phyloP scores from a whole-genome alignment of 1,140 invertebrate species.

The Drosophila jambulina region DNA sequence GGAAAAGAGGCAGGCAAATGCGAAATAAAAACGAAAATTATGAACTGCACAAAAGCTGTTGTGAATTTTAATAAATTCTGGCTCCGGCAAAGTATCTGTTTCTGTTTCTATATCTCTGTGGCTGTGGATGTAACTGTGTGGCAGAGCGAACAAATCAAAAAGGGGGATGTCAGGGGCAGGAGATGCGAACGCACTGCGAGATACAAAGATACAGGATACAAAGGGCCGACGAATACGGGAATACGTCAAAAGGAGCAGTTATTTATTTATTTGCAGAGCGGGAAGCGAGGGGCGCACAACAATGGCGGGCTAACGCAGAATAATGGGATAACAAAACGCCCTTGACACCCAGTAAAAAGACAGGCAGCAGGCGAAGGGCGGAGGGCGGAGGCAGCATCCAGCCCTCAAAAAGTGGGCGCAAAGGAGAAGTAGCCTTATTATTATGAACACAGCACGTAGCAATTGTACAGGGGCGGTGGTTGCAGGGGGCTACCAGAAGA shows the following conservation, averaged over 20 bases:
- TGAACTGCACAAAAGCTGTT: constrained; percentile 84
- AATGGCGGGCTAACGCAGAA: constrained; percentile 82
- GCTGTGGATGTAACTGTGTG: constrained; percentile 32
- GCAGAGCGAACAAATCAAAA: constrained; percentile 78
- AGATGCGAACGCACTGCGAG: constrained; percentile 26
- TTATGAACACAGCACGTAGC: constrained; percentile 81
- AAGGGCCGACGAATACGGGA: constrained; percentile 41
- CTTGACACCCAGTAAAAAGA: constrained; percentile 85
- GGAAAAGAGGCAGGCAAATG: constrained; percentile 60
- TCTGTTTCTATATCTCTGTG: constrained; percentile 11
- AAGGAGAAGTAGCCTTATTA: constrained; percentile 78
- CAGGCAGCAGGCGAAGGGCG: not conserved
- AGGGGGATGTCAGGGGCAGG: constrained; percentile 55
- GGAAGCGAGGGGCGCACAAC: constrained; percentile 36
- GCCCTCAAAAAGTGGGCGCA: constrained; percentile 63
- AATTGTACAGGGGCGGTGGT: constrained; percentile 41
- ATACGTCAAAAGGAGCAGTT: constrained; percentile 84
- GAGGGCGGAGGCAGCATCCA: constrained; percentile 38
- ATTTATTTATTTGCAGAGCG: constrained; percentile 80
- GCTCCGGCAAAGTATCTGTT: constrained; percentile 16
- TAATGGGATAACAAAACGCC: constrained; percentile 85
- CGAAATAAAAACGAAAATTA: constrained; percentile 82
- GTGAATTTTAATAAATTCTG: constrained; percentile 84
- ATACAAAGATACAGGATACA: constrained; percentile 33
- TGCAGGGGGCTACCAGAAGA: not conserved